Base-by-base conservation (phyloP, 1,140 invertebrate species). In the Danaus melanippus region DNA sequence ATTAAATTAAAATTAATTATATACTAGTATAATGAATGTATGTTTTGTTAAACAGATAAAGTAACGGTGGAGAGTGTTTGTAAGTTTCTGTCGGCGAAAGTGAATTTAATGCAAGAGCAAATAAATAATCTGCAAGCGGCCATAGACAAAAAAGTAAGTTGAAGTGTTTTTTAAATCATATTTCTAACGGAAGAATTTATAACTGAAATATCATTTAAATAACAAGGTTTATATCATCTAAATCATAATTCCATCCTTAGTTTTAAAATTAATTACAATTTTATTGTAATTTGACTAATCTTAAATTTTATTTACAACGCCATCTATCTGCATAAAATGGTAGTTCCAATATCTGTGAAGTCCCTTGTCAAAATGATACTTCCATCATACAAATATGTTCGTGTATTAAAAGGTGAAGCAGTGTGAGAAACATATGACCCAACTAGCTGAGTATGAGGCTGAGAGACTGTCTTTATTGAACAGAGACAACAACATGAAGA, bases 91-190 rank as follows among this genome's bases (percentile, higher is more conserved):
- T 72, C 80, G 0, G 66, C 71, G 3, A 85, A 82, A 60, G 61
- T 82, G 12, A 83, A 83, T 48, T 52, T 83, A 1, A 61, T 85
- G 62, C 79, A 82, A 42, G 82, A 85, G 46, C 75, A 85, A 47
- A 70, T 80, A 11, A 72, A 79, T 8, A 81, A 70, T 46, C 51
- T 79, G 10, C 76, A 83, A 46, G 52, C 7, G 0, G 64, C 53
- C 41, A 62, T 85, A n/a, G 64, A 82, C 7, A 74, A 76, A 42
- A 82, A 80, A 71, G 82, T 84, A 62, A 7, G 2, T 2, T 32
- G 15, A 32, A 32, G 21, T 0, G 21, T 0, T 32, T 32, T 32
- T 32, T 32, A 3, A 32, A 0, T 32, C 2, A 32, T 7, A 3
- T 32, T 32, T 32, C 21, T 32, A 0, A 32, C 21, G 21, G 21